These are phyloP conservation scores for Drosophila nigrodunni DNA, from an alignment of 1,140 invertebrate genomes.

Conservation along the genomic window DNA sequence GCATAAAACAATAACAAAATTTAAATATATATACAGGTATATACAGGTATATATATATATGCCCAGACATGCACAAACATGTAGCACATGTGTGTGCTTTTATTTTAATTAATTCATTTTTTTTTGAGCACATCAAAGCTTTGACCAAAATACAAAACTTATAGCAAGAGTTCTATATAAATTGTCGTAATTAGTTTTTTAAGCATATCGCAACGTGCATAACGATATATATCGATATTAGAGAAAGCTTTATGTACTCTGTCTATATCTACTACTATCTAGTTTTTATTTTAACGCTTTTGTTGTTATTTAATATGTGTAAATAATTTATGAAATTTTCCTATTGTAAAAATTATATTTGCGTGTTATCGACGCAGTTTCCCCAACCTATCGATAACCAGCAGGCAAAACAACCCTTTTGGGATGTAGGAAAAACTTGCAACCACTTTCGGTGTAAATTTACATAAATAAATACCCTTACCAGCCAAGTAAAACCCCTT, in stretches of 20 bases:
- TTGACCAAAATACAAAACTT: slow-evolving; percentile 62
- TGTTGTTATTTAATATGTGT: slow-evolving; percentile 41
- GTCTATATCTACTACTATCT: background rate
- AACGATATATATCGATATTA: slow-evolving; percentile 27
- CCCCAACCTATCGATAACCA: slow-evolving; percentile 11
- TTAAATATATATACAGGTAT: slow-evolving; percentile 7
- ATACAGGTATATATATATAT: no score
- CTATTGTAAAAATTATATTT: slow-evolving; percentile 18
- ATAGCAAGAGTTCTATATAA: slow-evolving; percentile 7
- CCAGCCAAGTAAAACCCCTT: background rate
- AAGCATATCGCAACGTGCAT: slow-evolving; percentile 27
- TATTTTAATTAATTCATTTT: background rate
- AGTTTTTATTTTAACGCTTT: slow-evolving; percentile 10
- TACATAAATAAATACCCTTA: slow-evolving; percentile 34
- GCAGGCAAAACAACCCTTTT: slow-evolving; percentile 28
- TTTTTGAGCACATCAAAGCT: slow-evolving; percentile 54
- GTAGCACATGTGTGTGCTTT: slow-evolving; percentile 6
- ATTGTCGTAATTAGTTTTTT: slow-evolving; percentile 15
- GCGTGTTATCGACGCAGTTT: slow-evolving; percentile 24
- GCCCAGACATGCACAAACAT: slow-evolving; percentile 9
- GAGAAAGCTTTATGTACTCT: slow-evolving; percentile 14
- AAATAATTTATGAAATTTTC: slow-evolving; percentile 59
- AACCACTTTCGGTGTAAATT: slow-evolving; percentile 49
- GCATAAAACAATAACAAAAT: slow-evolving; percentile 7
- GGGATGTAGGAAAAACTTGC: background rate